phyloP scores from a whole-genome alignment of 2,113 vertebrate species.

The Dasypus novemcinctus region DNA sequence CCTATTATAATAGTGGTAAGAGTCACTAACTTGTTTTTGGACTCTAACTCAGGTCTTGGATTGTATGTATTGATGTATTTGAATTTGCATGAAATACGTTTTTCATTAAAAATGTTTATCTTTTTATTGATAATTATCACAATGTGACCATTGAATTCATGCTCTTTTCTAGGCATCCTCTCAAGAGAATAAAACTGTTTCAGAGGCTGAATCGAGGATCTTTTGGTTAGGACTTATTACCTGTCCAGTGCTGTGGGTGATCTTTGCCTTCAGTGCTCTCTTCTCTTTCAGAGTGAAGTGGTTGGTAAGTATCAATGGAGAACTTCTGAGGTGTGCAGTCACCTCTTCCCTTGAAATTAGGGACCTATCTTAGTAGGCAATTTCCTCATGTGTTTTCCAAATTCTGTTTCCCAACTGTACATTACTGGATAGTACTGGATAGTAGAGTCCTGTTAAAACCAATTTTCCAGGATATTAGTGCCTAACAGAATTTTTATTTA shows the following conservation, averaged over 20 bases:
- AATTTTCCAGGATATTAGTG: background rate
- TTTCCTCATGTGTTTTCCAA: background rate
- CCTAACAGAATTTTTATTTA: background rate
- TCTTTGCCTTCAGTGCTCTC: constrained; percentile 93
- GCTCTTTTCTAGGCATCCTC: constrained; percentile 74
- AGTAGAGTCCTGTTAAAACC: background rate
- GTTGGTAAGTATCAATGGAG: constrained; percentile 88
- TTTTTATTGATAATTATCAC: background rate
- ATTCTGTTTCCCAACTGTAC: background rate
- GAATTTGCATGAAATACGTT: constrained; percentile 8
- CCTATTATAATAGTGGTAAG: background rate
- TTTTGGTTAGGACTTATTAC: constrained; percentile 95
- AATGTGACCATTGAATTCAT: background rate
- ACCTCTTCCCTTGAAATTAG: no score
- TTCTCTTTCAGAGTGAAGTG: constrained; percentile 95
- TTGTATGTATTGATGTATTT: constrained; percentile 45
- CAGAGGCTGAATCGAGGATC: constrained; percentile 93
- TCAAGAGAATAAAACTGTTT: constrained; percentile 83
- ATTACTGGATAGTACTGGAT: background rate
- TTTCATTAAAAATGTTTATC: constrained; percentile 5
- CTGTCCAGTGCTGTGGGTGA: constrained; percentile 93
- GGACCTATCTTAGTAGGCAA: background rate
- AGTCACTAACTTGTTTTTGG: background rate
- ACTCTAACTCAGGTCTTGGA: background rate
- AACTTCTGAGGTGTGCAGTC: background rate